Conservation (phyloP, 2,113 vertebrate genomes). For the Galemys pyrenaicus region DNA sequence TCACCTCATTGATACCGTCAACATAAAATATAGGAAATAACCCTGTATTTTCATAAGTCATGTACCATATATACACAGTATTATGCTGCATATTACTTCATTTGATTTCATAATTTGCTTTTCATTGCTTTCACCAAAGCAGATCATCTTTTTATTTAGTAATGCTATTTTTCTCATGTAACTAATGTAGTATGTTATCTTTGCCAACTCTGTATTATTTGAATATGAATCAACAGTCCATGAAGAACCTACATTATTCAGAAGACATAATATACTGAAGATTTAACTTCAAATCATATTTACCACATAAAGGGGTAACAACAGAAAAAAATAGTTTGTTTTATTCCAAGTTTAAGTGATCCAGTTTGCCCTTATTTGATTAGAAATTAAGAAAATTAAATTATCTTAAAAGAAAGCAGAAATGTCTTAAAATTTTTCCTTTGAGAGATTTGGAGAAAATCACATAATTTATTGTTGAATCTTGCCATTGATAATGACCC, state of each 20-base stretch:
- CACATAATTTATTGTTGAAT: background rate
- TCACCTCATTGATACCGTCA: slow-evolving; percentile 15
- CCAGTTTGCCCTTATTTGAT: background rate
- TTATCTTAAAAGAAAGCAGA: background rate
- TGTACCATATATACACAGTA: background rate
- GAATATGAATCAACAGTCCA: background rate
- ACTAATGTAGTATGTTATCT: slow-evolving; percentile 76
- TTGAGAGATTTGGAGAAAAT: background rate
- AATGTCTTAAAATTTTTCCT: slow-evolving; percentile 16
- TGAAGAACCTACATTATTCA: background rate
- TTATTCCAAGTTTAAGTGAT: background rate
- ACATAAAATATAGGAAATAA: slow-evolving; percentile 46
- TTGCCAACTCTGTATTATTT: slow-evolving; percentile 61
- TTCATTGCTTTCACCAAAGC: slow-evolving; percentile 64
- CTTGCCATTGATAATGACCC: background rate
- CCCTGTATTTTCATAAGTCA: slow-evolving; percentile 50
- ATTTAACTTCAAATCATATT: background rate
- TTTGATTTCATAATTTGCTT: slow-evolving; percentile 69
- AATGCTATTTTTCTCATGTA: slow-evolving; percentile 65
- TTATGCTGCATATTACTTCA: slow-evolving; percentile 53
- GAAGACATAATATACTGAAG: background rate
- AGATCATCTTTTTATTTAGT: slow-evolving; percentile 75
- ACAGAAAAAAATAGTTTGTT: background rate
- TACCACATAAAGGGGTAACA: background rate
- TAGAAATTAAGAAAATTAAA: background rate